Evolutionary conservation across 1,140 invertebrate genomes (phyloP).

Genomic region (Hylyphantes graminicola): DNA sequence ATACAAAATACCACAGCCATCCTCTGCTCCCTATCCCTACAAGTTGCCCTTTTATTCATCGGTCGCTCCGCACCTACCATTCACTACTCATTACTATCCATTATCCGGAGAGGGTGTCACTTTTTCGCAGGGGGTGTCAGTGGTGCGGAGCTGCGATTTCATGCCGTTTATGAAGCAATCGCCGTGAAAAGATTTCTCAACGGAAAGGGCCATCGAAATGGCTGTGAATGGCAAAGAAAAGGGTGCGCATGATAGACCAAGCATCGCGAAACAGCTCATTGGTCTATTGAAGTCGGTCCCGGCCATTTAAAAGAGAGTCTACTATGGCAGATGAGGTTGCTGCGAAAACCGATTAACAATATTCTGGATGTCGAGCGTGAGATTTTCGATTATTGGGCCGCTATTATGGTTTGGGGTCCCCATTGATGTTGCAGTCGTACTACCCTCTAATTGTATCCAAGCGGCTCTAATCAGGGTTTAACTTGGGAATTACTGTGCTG

Average conservation of each 20-base stretch:
- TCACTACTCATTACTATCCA: constrained; percentile 51
- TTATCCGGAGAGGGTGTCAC: constrained; percentile 46
- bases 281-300: constrained; percentile 16
- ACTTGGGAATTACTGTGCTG: no score
- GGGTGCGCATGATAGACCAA: constrained; percentile 34
- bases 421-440: no score
- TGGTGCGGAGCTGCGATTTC: constrained; percentile 51
- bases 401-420: constrained; percentile 10
- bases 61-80: constrained; percentile 45
- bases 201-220: constrained; percentile 1
- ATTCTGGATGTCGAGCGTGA: constrained; percentile 33
- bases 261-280: constrained; percentile 45
- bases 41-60: constrained; percentile 17
- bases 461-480: no score
- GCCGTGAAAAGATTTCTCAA: constrained; percentile 26
- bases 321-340: constrained; percentile 29
- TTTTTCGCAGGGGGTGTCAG: background rate
- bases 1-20: no score
- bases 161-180: constrained; percentile 52
- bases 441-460: no score
- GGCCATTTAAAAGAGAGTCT: background rate
- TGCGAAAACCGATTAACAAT: constrained; percentile 47
- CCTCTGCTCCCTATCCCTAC: no score
- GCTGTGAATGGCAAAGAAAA: constrained; percentile 26
- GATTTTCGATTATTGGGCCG: constrained; percentile 32